phyloP scores from a whole-genome alignment of 2,113 vertebrate species.

The Tachysurus vachellii region DNA sequence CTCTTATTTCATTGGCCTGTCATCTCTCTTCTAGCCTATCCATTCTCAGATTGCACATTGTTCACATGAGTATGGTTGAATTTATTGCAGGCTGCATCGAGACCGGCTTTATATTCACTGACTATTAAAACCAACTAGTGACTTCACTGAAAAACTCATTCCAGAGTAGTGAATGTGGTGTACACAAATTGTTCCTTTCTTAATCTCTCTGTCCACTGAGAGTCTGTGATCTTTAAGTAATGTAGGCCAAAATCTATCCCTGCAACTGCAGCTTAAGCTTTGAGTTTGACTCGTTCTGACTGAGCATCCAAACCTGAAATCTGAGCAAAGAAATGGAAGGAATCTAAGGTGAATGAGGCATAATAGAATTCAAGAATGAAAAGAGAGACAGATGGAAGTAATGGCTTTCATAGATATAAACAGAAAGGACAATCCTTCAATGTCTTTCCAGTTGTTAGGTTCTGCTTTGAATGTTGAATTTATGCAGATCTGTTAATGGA shows the following conservation, averaged over 20 bases:
- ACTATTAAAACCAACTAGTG: not conserved
- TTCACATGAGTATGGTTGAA: slow-evolving; percentile 24
- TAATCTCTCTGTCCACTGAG: not conserved
- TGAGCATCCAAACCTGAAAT: not conserved
- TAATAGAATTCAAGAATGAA: not conserved
- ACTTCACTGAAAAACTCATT: not conserved
- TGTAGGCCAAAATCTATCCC: slow-evolving; percentile 18
- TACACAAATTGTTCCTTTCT: not conserved
- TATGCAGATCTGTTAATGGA: not conserved
- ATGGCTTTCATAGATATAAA: not conserved
- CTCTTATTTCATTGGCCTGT: slow-evolving; percentile 34
- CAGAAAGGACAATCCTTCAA: not conserved
- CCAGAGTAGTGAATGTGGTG: not conserved
- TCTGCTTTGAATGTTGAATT: not conserved
- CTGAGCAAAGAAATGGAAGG: not conserved
- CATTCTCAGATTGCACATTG: slow-evolving; percentile 29
- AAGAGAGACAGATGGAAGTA: not conserved
- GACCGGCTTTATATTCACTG: slow-evolving; percentile 8
- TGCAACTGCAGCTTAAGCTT: not conserved
- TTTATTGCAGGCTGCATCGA: slow-evolving; percentile 6
- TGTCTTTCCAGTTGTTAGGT: not conserved
- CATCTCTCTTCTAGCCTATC: slow-evolving; percentile 22
- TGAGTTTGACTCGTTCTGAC: slow-evolving; percentile 6
- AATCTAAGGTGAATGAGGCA: not conserved
- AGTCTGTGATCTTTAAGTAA: slow-evolving; percentile 3